These are phyloP conservation scores for Trididemnum clinides DNA, from an alignment of 23 tunicate genomes.

Conservation along the genomic window DNA sequence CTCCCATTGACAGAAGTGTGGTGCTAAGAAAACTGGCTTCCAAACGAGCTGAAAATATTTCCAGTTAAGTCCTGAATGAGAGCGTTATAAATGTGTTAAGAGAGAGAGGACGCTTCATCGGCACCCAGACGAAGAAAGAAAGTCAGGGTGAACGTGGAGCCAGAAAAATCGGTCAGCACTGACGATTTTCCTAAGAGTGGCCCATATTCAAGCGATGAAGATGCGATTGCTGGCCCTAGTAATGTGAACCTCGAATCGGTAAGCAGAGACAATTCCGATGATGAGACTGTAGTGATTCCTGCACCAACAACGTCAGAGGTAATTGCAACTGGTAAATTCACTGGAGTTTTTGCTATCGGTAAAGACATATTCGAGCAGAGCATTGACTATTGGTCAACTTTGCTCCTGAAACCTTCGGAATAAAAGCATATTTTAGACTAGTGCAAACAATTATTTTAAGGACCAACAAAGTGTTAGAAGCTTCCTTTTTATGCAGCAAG, in stretches of 20 bases:
- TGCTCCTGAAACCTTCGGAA: neutral
- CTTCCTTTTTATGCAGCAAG: conserved; percentile 1
- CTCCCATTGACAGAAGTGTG: neutral
- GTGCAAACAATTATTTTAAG: neutral
- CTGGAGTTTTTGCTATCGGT: neutral
- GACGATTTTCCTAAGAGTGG: conserved; percentile 9
- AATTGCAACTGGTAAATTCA: neutral
- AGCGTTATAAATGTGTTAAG: neutral
- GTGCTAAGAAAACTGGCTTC: neutral
- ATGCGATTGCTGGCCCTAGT: conserved; percentile 13
- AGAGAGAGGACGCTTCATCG: neutral
- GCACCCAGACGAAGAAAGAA: neutral
- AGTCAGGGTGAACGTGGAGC: neutral
- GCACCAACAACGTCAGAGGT: neutral
- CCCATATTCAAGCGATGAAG: neutral
- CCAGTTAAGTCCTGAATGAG: conserved; percentile 3
- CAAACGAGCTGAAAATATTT: neutral
- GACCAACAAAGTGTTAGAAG: neutral
- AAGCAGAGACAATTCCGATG: neutral
- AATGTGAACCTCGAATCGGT: neutral
- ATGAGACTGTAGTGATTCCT: neutral
- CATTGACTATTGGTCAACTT: conserved; percentile 5
- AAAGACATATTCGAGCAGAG: neutral
- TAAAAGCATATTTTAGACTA: neutral
- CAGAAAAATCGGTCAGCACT: neutral